Evolutionary conservation across 2,797 vertebrate genomes (phyloP).

Genomic region (Mycteria americana): DNA sequence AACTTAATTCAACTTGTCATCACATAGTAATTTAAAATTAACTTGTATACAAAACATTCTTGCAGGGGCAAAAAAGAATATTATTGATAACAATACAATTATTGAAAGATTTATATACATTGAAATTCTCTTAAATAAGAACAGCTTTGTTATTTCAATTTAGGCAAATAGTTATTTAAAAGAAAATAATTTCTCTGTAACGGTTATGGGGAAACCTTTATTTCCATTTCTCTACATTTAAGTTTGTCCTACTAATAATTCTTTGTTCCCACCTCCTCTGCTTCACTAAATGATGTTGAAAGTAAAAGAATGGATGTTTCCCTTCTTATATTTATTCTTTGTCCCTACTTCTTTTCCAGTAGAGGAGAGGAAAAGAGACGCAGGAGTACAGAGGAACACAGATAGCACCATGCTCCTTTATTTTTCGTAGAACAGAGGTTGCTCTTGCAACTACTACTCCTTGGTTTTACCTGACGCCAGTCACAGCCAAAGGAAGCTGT

Average conservation of each 20-base stretch:
- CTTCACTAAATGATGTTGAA: background rate
- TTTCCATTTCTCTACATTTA: background rate
- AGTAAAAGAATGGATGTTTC: background rate
- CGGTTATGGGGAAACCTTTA: background rate
- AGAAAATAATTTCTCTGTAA: conserved; percentile 44
- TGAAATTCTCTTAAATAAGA: conserved; percentile 26
- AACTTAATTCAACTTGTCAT: background rate
- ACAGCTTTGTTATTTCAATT: conserved; percentile 39
- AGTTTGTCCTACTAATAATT: background rate
- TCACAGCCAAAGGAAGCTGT: background rate
- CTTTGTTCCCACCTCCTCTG: background rate
- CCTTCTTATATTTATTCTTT: background rate
- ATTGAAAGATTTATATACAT: conserved; percentile 5
- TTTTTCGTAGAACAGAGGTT: background rate
- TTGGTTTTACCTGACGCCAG: background rate
- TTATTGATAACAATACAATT: conserved; percentile 26
- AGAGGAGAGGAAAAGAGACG: background rate
- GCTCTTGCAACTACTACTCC: background rate
- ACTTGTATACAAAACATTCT: background rate
- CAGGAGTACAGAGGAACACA: background rate
- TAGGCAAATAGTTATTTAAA: conserved; percentile 47
- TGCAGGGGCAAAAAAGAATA: background rate
- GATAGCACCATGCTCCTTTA: background rate
- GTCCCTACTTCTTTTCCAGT: background rate
- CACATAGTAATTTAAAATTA: background rate